Conservation (phyloP, 1,140 invertebrate genomes). For the Thalassaphorura encarpata region DNA sequence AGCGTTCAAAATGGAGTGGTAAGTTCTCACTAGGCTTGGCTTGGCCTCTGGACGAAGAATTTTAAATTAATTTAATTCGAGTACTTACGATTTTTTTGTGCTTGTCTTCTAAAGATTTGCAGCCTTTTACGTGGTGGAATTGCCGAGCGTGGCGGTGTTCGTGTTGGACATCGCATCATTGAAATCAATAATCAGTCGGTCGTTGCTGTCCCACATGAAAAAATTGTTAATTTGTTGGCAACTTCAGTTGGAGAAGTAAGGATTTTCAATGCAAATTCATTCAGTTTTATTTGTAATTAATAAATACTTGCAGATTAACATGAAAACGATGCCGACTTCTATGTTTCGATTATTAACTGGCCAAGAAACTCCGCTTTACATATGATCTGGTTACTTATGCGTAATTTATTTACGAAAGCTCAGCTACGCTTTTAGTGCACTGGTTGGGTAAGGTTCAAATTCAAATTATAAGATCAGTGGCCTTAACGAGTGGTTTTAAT, state of each 20-base stretch:
- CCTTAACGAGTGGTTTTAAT: neutral
- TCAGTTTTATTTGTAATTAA: neutral
- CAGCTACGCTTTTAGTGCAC: neutral
- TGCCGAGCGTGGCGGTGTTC: constrained; percentile 93
- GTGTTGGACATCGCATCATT: constrained; percentile 97
- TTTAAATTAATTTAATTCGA: too few species aligned
- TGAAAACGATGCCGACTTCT: constrained; percentile 99
- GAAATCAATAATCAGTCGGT: constrained; percentile 99
- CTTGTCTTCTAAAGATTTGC: constrained; percentile 66
- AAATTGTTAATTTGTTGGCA: constrained; percentile 96
- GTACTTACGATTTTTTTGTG: constrained; percentile 7
- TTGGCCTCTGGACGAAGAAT: too few species aligned
- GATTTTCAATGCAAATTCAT: neutral
- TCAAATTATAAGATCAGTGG: neutral
- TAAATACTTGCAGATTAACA: constrained; percentile 67
- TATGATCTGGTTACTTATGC: constrained; percentile 42
- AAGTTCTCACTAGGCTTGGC: constrained; percentile 38
- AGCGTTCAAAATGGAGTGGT: constrained; percentile 99
- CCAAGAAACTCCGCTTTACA: constrained; percentile 98
- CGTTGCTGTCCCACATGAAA: constrained; percentile 97
- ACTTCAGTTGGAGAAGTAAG: constrained; percentile 95
- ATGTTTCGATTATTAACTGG: constrained; percentile 98
- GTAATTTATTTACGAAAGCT: neutral
- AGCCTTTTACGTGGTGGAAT: constrained; percentile 95
- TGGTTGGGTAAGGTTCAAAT: neutral